Evolutionary conservation across 2,888 invertebrate species (phyloP).

Genomic region (Zhengitettix transpicula): DNA sequence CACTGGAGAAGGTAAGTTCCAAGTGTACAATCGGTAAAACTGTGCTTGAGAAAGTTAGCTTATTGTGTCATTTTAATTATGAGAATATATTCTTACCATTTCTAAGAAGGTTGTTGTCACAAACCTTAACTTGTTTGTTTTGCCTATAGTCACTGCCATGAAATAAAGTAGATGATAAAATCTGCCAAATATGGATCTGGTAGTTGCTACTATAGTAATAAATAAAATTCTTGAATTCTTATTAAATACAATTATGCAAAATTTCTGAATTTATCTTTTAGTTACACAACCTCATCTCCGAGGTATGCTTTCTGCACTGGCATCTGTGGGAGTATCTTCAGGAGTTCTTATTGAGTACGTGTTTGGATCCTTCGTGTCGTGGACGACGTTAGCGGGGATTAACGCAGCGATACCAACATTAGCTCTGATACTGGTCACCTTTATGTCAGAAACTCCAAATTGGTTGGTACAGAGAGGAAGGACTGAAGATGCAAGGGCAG

Average conservation of each 20-base stretch:
- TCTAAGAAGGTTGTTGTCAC: no score
- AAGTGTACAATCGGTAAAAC: no score
- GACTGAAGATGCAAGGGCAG: constrained; percentile 34
- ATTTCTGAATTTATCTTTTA: not conserved
- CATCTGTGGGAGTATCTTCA: constrained; percentile 54
- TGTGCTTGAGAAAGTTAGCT: no score
- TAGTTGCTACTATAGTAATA: no score
- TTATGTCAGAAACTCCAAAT: constrained; percentile 57
- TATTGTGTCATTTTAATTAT: no score
- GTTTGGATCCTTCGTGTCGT: constrained; percentile 37
- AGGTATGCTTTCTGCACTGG: constrained; percentile 54
- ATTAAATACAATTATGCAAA: not conserved
- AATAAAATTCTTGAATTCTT: no score
- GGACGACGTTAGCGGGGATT: constrained; percentile 45
- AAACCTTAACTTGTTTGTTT: no score
- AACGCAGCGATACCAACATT: constrained; percentile 42
- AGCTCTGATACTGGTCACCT: constrained; percentile 39
- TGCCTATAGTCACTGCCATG: no score
- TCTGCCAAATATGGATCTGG: no score
- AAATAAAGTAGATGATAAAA: no score
- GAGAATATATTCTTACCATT: no score
- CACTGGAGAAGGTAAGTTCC: constrained; percentile 34
- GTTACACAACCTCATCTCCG: constrained; percentile 55
- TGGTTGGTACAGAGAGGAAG: constrained; percentile 33
- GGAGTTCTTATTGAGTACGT: constrained; percentile 37